Percentiles rank a stretch among this genome's conserved stretches.
Evolutionary conservation across 2,113 vertebrate genomes (phyloP).

Genomic region (Vidua chalybeata): DNA sequence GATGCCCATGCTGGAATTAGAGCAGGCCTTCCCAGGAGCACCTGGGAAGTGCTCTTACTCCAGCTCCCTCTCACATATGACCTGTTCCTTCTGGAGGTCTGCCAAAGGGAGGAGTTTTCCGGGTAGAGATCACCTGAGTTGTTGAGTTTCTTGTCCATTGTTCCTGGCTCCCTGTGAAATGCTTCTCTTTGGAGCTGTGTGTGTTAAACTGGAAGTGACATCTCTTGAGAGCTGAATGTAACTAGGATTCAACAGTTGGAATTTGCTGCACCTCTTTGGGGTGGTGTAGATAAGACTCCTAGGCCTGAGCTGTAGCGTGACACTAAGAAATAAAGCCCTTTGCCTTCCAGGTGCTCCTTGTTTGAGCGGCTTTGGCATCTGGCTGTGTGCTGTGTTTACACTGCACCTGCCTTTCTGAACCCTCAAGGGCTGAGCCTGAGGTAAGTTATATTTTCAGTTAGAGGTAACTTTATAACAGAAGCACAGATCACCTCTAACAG

Average conservation of each 20-base stretch:
- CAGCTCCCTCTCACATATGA: rapidly evolving
- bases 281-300: neutral
- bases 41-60: neutral
- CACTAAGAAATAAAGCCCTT: neutral
- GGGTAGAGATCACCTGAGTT: neutral
- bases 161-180: neutral
- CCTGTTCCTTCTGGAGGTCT: neutral
- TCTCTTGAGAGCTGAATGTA: neutral
- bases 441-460: neutral
- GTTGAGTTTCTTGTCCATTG: neutral
- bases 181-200: neutral
- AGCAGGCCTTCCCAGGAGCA: neutral
- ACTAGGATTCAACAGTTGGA: neutral
- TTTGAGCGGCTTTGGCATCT: neutral
- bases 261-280: neutral
- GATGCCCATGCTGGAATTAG: neutral
- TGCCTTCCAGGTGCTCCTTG: slow-evolving; percentile 38
- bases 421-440: neutral
- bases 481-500: neutral
- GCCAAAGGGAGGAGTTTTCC: neutral
- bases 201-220: neutral
- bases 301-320: neutral
- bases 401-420: neutral
- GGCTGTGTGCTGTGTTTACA: neutral
- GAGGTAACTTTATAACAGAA: neutral